phyloP scores from a whole-genome alignment of 1,140 invertebrate genomes.

The Drepana arcuata region DNA sequence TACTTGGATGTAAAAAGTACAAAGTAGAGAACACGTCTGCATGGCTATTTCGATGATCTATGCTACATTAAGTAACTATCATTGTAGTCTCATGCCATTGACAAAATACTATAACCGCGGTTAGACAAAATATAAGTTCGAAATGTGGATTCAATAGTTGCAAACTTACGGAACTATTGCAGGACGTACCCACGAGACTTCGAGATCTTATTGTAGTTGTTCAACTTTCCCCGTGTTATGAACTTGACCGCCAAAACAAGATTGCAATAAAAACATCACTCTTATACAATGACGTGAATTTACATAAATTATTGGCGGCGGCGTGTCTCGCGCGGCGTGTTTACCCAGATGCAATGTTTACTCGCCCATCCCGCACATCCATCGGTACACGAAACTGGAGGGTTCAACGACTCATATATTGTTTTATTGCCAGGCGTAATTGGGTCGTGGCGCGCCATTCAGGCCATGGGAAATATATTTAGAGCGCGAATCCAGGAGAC shows the following conservation, averaged over 20 bases:
- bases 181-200: too few relatives aligned
- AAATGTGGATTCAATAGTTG: too few relatives aligned
- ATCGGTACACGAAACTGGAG: conserved; percentile 32
- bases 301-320: conserved; percentile 68
- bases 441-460: conserved; percentile 48
- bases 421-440: conserved; percentile 60
- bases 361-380: conserved; percentile 49
- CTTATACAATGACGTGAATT: conserved; percentile 63
- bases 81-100: too few relatives aligned
- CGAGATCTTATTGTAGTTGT: conserved; percentile 43
- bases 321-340: conserved; percentile 35
- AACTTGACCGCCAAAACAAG: conserved; percentile 67
- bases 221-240: conserved; percentile 50
- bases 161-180: too few relatives aligned
- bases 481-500: conserved; percentile 15
- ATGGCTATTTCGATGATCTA: too few relatives aligned
- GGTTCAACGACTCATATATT: conserved; percentile 60
- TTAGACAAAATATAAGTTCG: too few relatives aligned
- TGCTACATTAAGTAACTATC: too few relatives aligned
- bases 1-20: too few relatives aligned
- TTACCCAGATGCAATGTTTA: conserved; percentile 61
- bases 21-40: too few relatives aligned
- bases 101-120: too few relatives aligned
- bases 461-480: conserved; percentile 31
- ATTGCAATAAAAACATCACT: conserved; percentile 59